These are phyloP conservation scores for Ptychadena robeensis DNA, from an alignment of 2,797 vertebrate genomes.

Conservation along the genomic window DNA sequence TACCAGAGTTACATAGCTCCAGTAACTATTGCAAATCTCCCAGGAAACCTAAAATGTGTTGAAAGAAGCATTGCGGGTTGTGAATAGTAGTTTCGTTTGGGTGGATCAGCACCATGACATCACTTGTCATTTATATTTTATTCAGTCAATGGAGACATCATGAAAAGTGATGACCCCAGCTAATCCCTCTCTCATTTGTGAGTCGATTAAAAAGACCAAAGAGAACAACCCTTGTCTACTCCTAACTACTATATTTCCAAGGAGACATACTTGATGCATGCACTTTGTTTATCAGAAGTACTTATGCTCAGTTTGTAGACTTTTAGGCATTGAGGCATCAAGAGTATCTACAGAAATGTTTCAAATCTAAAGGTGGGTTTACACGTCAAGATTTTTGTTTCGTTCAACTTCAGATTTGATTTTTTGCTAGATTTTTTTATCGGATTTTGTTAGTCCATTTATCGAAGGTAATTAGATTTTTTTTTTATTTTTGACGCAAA, in stretches of 20 bases:
- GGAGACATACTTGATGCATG: neutral
- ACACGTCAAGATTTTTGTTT: too few relatives aligned
- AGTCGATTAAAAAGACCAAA: constrained; percentile 19
- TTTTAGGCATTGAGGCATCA: too few relatives aligned
- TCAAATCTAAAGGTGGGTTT: too few relatives aligned
- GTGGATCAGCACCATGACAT: constrained; percentile 37
- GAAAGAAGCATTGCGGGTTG: constrained; percentile 18
- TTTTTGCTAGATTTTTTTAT: too few relatives aligned
- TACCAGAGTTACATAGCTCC: constrained; percentile 18
- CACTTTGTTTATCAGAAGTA: neutral
- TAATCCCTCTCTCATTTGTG: constrained; percentile 39
- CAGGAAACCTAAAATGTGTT: constrained; percentile 36
- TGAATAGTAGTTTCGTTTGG: constrained; percentile 16
- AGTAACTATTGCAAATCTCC: constrained; percentile 14
- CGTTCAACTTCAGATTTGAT: too few relatives aligned
- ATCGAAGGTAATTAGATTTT: too few relatives aligned
- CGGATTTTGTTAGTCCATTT: too few relatives aligned
- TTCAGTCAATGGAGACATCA: constrained; percentile 27
- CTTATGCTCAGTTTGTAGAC: too few relatives aligned
- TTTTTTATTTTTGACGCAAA: too few relatives aligned
- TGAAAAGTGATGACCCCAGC: constrained; percentile 29
- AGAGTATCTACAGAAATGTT: too few relatives aligned
- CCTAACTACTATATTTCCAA: neutral
- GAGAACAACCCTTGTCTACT: neutral
- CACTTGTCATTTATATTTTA: constrained; percentile 45